These are phyloP conservation scores for Mimas tiliae DNA, from an alignment of 2,888 invertebrate genomes.

Conservation along the genomic window DNA sequence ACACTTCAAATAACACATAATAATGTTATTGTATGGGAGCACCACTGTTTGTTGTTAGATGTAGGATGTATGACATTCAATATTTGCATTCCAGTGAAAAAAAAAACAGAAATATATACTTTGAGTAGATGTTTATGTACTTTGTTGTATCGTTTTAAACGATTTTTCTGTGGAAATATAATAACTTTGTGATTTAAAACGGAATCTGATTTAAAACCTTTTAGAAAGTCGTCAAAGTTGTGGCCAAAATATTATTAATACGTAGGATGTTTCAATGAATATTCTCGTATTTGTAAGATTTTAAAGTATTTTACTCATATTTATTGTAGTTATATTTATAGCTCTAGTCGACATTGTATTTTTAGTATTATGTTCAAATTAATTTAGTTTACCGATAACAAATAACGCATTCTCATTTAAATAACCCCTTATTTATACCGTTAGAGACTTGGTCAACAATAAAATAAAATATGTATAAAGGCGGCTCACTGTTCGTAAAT, in stretches of 20 bases:
- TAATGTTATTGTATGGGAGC: conserved; percentile 4
- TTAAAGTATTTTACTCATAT: conserved; percentile 47
- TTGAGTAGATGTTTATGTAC: not conserved
- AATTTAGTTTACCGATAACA: conserved; percentile 28
- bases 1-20: too few species aligned
- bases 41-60: not conserved
- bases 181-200: conserved; percentile 14
- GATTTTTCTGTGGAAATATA: conserved; percentile 40
- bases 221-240: conserved; percentile 53
- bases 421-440: conserved; percentile 12
- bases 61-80: conserved; percentile 41
- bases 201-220: conserved; percentile 34
- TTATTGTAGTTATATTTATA: conserved; percentile 36
- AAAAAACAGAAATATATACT: not conserved
- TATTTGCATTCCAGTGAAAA: conserved; percentile 60
- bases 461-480: conserved; percentile 7
- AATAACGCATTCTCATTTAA: conserved; percentile 23
- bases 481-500: conserved; percentile 38
- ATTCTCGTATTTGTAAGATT: conserved; percentile 37
- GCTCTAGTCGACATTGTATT: conserved; percentile 36
- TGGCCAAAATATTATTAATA: conserved; percentile 29
- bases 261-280: conserved; percentile 32
- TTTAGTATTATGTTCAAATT: conserved; percentile 48
- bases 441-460: not conserved
- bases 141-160: conserved; percentile 55